Base-by-base conservation (phyloP, 2,888 invertebrate species). In the Hylaea fasciaria region DNA sequence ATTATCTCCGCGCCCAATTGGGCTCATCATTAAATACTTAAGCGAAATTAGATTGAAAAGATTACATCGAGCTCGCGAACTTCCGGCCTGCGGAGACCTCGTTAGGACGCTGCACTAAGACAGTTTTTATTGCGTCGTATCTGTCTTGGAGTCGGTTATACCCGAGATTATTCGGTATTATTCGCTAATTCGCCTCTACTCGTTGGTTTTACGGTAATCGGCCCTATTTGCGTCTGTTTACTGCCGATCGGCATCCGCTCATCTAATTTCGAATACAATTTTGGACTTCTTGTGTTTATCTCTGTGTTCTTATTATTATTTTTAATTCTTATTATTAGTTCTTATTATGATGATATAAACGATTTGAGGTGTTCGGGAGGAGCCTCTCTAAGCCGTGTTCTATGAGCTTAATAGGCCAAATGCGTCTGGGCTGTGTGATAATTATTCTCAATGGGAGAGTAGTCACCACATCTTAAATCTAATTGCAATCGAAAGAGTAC, bases 121-220 rank as follows among this genome's bases (percentile, higher is more conserved):
- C 61, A 62, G 56, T 62, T 62, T 62, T 62, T 62, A 62, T 57
- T 44, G 45, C 52, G 60, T 44, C 61, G 56, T 62, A 62, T 62
- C 61, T 62, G 61, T 62, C 61, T 39, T 32, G 17, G 52, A 66
- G 62, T 69, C 63, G 63, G 64, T 66, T 69, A 69, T 69, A 61
- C 51, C 55, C 48, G 46, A 57, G 57, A 57, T 62, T 62, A 62
- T 57, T 57, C 62, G 68, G 64, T 60, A 71, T 72, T 71, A 73
- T 78, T 73, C 76, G 71, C 77, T 80, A 79, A 80, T 77, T 76
- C 71, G 66, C 68, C 65, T 68, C 69, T 64, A 68, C 65, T 72
- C 71, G 72, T 72, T 68, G 60, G 46, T 63, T 78, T 72, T 77
- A 79, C 77, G 81, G 72, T 68, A 66, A 74, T 70, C 57, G 65